These are phyloP conservation scores for Erythrolamprus reginae DNA, from an alignment of 2,113 vertebrate genomes.

Conservation along the genomic window DNA sequence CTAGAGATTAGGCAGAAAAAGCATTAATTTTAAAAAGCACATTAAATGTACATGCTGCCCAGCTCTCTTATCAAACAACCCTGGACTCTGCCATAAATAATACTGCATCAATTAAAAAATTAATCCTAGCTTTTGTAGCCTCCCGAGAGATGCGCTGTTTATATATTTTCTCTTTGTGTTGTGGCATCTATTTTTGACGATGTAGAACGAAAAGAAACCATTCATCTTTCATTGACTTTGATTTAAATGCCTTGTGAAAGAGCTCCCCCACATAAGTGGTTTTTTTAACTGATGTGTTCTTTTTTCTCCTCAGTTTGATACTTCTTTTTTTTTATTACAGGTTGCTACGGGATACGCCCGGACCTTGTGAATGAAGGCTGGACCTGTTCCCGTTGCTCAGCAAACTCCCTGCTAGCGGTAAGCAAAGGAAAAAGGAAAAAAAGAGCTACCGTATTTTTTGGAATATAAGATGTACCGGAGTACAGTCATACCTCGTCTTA, in stretches of 20 bases:
- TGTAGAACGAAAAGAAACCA: no score
- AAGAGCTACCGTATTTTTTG: no score
- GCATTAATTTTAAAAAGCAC: background rate
- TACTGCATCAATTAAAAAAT: no score
- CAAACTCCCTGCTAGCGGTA: conserved; percentile 83
- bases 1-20: background rate
- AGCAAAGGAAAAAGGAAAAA: conserved; percentile 23
- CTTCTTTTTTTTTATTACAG: conserved; percentile 53
- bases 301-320: rapidly evolving
- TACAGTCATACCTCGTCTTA: no score
- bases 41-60: background rate
- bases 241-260: background rate
- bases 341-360: conserved; percentile 88
- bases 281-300: background rate
- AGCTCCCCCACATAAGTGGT: background rate
- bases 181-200: background rate
- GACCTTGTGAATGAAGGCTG: conserved; percentile 78
- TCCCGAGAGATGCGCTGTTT: no score
- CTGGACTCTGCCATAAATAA: no score
- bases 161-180: background rate
- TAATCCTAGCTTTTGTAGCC: no score
- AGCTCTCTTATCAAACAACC: no score
- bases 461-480: no score
- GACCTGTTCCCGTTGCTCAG: conserved; percentile 85
- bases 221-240: background rate